phyloP scores from a whole-genome alignment of 2,888 invertebrate genomes.

The Phanerotoma sp. region DNA sequence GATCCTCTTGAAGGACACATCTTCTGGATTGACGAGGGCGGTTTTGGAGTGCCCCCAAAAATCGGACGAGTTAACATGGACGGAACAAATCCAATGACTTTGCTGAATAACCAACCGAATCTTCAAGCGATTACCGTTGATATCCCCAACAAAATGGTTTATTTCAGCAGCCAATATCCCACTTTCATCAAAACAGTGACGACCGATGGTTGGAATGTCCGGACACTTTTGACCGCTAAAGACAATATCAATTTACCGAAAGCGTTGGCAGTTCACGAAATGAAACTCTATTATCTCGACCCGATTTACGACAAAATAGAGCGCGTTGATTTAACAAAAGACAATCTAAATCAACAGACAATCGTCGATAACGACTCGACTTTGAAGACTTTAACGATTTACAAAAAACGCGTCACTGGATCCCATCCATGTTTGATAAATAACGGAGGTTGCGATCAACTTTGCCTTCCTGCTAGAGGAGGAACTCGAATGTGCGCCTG shows the following conservation, averaged over 20 bases:
- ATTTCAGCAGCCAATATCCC: constrained; percentile 82
- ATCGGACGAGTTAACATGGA: constrained; percentile 93
- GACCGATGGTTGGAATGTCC: constrained; percentile 71
- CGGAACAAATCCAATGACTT: constrained; percentile 75
- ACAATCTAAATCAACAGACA: constrained; percentile 69
- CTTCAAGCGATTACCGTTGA: constrained; percentile 88
- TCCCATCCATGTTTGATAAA: constrained; percentile 82
- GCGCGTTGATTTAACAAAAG: constrained; percentile 78
- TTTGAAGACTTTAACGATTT: constrained; percentile 82
- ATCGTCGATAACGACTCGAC: constrained; percentile 86
- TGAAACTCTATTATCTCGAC: constrained; percentile 83
- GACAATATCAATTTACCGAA: constrained; percentile 77
- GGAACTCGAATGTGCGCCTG: constrained; percentile 83
- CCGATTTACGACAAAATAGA: constrained; percentile 87
- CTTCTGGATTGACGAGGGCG: constrained; percentile 97
- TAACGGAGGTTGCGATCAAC: constrained; percentile 93
- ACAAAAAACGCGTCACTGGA: constrained; percentile 77
- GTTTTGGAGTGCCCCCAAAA: constrained; percentile 84
- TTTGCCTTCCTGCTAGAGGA: constrained; percentile 86
- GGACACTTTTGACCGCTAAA: constrained; percentile 67
- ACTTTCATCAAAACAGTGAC: constrained; percentile 71
- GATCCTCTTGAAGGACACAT: constrained; percentile 89
- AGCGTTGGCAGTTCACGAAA: constrained; percentile 80
- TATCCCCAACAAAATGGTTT: constrained; percentile 77
- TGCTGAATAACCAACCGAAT: constrained; percentile 70